A percentile compares a stretch with the other conserved stretches of the same genome.
phyloP scores from a whole-genome alignment of 2,888 invertebrate species.

The Drosophila multiciliata region DNA sequence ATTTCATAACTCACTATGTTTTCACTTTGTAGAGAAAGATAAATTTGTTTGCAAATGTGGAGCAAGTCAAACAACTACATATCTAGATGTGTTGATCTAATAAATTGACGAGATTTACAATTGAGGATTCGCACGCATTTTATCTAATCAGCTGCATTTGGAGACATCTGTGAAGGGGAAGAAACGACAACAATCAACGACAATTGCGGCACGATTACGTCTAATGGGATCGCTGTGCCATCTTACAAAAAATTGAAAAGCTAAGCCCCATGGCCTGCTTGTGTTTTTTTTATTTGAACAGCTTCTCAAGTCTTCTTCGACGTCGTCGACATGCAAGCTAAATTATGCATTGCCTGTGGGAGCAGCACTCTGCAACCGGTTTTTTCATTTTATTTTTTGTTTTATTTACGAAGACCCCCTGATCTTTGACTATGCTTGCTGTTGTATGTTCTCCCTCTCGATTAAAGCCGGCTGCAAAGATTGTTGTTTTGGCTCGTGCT shows the following conservation, averaged over 20 bases:
- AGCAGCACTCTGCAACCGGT: conserved; percentile 55
- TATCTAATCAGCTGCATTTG: conserved; percentile 51
- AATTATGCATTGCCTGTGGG: conserved; percentile 62
- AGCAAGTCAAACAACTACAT: conserved; percentile 13
- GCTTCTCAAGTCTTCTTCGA: conserved; percentile 25
- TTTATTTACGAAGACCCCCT: conserved; percentile 13
- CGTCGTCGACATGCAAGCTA: conserved; percentile 40
- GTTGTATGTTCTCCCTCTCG: conserved; percentile 6
- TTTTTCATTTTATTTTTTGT: conserved; percentile 1
- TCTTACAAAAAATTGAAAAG: conserved; percentile 50
- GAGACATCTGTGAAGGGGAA: conserved; percentile 37
- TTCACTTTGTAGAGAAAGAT: background rate
- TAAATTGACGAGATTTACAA: conserved; percentile 50
- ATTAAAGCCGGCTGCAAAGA: conserved; percentile 54
- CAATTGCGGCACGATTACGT: conserved; percentile 75
- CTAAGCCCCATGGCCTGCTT: conserved; percentile 34
- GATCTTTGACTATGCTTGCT: conserved; percentile 22
- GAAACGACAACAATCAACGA: conserved; percentile 72
- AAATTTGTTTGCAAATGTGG: conserved; percentile 4
- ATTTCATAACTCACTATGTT: background rate
- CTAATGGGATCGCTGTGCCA: conserved; percentile 62
- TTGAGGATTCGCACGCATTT: conserved; percentile 72
- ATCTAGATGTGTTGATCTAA: conserved; percentile 21
- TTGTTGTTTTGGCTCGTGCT: conserved; percentile 66
- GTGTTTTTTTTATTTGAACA: conserved; percentile 29